Base-by-base conservation (phyloP, 2,888 invertebrate species). In the Pollenia amentaria region DNA sequence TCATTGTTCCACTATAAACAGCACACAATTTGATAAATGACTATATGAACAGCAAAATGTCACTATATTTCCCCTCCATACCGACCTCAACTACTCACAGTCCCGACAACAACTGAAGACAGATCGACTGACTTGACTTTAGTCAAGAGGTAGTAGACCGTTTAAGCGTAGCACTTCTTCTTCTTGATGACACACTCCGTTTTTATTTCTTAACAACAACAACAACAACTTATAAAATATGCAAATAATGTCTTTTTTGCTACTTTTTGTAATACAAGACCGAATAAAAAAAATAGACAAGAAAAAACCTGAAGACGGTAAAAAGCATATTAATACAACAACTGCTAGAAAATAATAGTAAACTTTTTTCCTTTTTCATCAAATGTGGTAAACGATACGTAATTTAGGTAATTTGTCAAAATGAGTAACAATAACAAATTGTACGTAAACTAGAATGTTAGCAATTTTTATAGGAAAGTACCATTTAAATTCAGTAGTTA, bases 11-110 rank as follows among this genome's bases (percentile, higher is more conserved):
- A 82, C 42, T 57, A 57, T 67, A 29, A 48, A 57, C 42, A 73
- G 46, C 51, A 69, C 48, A 83, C 88, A 85, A 84, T 88, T 88
- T 89, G 89, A 89, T 88, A 88, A 89, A 89, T 89, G 85, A 88
- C 87, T 82, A 16, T 72, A 83, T 76, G 82, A 78, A 80, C 76
- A 76, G 83, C 78, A 87, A 83, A 87, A 81, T 85, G 86, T 83
- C 85, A 88, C 80, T 82, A 70, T 18, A 75, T 76, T 57, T 84
- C 78, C 69, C 77, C 12, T 21, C 2, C 29, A 18, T 2, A 60
- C 42, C 44, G 16, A 62, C 60, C 40, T 18, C 40, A n/a, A 51
- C 57, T 67, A 42, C 6, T 7, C 12, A 60, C 6, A 57, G 21
- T 12, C 1, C 38, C 48, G 12, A 29, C 46, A 12, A 46, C 46